These are phyloP conservation scores for Carassius auratus DNA, from an alignment of 2,113 vertebrate species.

Conservation along the genomic window DNA sequence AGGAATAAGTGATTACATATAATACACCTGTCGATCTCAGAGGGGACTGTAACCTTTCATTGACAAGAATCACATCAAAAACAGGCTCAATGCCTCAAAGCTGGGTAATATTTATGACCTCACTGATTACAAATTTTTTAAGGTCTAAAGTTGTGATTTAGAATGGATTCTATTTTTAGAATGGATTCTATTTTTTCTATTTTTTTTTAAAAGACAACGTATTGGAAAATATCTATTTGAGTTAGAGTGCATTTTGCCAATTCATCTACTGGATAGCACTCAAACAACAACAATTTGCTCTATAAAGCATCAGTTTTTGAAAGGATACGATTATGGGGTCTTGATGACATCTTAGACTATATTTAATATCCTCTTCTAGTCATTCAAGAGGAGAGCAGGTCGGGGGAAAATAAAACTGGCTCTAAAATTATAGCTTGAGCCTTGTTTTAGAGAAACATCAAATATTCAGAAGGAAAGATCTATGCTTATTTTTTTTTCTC, in stretches of 20 bases:
- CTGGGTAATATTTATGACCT: not conserved
- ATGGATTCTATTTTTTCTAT: not conserved
- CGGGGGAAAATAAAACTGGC: not conserved
- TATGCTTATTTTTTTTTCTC: not conserved
- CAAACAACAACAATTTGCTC: not conserved
- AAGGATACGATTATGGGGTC: not conserved
- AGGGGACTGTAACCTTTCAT: conserved; percentile 1
- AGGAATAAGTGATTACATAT: not conserved
- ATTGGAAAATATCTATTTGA: not conserved
- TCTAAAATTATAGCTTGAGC: conserved; percentile 5
- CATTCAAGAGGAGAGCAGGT: not conserved
- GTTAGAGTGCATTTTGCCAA: not conserved
- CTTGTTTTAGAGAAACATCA: not conserved
- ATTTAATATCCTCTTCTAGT: not conserved
- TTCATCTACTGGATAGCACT: not conserved
- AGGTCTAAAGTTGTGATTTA: not conserved
- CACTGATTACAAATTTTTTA: not conserved
- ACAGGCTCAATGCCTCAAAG: not conserved
- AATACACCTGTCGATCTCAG: conserved; percentile 31
- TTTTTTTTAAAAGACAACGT: not conserved
- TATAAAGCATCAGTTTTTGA: not conserved
- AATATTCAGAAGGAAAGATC: not conserved
- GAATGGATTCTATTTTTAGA: not conserved
- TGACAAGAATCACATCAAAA: conserved; percentile 1
- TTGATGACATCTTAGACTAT: not conserved